Evolutionary conservation across 2,113 vertebrate species (phyloP).

Genomic region (Lasiurus borealis): DNA sequence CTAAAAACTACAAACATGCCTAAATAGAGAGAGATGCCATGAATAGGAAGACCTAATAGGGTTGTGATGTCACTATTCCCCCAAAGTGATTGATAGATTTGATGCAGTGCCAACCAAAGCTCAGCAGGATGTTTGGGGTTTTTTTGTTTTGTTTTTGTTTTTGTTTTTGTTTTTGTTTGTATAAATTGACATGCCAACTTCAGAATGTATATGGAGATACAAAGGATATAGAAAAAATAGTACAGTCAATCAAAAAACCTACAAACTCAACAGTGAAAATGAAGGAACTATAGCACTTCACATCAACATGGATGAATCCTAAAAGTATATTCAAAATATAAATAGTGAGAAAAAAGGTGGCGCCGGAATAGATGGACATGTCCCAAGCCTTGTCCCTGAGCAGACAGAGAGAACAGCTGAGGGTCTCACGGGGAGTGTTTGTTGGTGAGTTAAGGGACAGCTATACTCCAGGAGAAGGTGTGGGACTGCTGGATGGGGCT

Average conservation of each 20-base stretch:
- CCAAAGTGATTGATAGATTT: not conserved
- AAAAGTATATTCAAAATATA: conserved; percentile 2
- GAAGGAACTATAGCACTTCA: not conserved
- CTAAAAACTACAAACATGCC: not conserved
- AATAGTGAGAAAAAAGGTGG: not conserved
- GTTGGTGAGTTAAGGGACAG: no score
- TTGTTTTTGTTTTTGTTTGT: not conserved
- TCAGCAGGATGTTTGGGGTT: not conserved
- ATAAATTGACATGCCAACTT: not conserved
- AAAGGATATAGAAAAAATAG: not conserved
- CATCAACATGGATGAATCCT: not conserved
- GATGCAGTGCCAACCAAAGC: not conserved
- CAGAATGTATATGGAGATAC: not conserved
- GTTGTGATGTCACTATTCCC: not conserved
- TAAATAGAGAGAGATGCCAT: not conserved
- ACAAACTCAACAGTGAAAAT: not conserved
- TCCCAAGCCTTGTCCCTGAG: no score
- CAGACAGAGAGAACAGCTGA: no score
- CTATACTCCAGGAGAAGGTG: no score
- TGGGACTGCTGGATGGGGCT: no score
- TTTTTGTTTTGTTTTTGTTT: not conserved
- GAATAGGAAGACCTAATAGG: not conserved
- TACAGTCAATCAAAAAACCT: not conserved
- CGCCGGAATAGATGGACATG: not conserved
- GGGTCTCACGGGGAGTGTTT: no score